phyloP scores from a whole-genome alignment of 2,888 invertebrate genomes.

The Mesochorus sp. region DNA sequence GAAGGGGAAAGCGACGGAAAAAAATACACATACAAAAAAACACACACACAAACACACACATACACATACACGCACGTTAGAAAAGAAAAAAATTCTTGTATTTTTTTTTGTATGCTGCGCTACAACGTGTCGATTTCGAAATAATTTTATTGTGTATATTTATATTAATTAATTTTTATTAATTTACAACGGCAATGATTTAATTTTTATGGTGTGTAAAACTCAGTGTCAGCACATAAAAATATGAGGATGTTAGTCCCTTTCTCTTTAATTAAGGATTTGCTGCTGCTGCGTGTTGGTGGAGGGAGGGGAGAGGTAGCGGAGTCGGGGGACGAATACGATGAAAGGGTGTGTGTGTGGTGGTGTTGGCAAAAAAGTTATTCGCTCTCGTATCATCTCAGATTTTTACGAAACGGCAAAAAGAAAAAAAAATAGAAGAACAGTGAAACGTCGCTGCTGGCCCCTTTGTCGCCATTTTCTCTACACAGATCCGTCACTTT shows the following conservation, averaged over 20 bases:
- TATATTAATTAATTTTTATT: constrained; percentile 71
- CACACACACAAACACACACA: constrained; percentile 55
- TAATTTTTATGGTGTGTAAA: constrained; percentile 79
- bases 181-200: constrained; percentile 72
- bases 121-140: constrained; percentile 76
- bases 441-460: constrained; percentile 5
- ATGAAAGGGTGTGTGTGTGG: constrained; percentile 73
- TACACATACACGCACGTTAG: constrained; percentile 39
- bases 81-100: constrained; percentile 41
- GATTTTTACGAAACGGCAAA: no score
- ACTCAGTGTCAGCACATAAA: constrained; percentile 81
- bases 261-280: constrained; percentile 77
- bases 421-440: constrained; percentile 9
- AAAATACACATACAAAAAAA: constrained; percentile 48
- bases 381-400: no score
- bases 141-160: constrained; percentile 79
- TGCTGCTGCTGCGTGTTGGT: constrained; percentile 71
- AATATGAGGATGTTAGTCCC: constrained; percentile 79
- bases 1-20: constrained; percentile 56
- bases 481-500: constrained; percentile 15
- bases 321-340: constrained; percentile 71
- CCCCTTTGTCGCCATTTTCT: constrained; percentile 20
- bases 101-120: constrained; percentile 62
- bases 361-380: no score
- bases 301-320: constrained; percentile 68